Evolutionary conservation across 2,113 vertebrate species (phyloP).

Genomic region (Cercopithecus mona): DNA sequence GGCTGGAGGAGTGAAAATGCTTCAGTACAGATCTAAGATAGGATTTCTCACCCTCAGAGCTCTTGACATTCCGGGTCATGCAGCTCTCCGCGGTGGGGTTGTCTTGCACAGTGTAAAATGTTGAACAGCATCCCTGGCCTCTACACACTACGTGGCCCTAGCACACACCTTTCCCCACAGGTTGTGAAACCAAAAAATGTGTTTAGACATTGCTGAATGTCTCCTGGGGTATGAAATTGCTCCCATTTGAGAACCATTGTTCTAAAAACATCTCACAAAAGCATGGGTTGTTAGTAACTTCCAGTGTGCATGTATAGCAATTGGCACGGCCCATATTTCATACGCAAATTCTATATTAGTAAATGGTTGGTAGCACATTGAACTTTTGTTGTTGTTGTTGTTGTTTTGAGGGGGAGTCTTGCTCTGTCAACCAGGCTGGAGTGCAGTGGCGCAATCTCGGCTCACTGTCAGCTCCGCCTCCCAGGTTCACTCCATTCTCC

Average conservation of each 20-base stretch:
- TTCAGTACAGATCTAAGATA: too few species aligned
- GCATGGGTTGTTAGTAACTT: neutral
- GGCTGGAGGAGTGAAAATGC: accelerated
- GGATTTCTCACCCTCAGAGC: neutral
- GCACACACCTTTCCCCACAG: neutral
- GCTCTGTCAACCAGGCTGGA: too few species aligned
- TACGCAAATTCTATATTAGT: constrained; percentile 5
- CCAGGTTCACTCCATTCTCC: too few species aligned
- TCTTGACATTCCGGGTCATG: accelerated
- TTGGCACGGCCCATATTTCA: neutral
- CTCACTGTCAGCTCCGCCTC: too few species aligned
- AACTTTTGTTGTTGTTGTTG: neutral
- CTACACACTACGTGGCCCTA: accelerated
- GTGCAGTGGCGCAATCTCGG: too few species aligned
- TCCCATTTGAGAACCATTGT: neutral
- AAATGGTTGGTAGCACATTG: constrained; percentile 47
- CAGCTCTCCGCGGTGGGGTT: too few species aligned
- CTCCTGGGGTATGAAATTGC: neutral
- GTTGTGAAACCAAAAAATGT: neutral
- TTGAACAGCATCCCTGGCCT: too few species aligned
- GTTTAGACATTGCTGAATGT: neutral
- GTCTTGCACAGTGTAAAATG: accelerated
- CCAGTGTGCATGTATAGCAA: neutral
- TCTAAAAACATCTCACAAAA: neutral
- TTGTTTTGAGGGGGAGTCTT: too few species aligned